A percentile compares a stretch with the other conserved stretches of the same genome.
Conservation (phyloP, 2,888 invertebrate genomes). For the Argyresthia albistria region DNA sequence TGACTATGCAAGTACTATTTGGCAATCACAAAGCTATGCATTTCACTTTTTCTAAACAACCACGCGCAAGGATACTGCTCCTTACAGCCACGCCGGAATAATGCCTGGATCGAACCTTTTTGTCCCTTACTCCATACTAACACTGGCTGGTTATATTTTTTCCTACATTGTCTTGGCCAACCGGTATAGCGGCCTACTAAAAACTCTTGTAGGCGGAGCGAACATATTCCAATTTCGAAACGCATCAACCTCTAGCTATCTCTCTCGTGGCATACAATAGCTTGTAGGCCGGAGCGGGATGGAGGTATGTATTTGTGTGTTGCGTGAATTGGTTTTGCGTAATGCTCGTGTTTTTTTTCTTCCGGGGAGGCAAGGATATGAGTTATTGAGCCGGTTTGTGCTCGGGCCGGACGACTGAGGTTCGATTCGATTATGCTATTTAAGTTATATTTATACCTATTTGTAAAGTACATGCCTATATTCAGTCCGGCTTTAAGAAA, state of each 20-base stretch:
- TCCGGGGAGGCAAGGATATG: conserved; percentile 20
- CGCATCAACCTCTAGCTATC: conserved; percentile 15
- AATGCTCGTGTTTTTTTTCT: conserved; percentile 25
- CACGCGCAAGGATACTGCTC: conserved; percentile 39
- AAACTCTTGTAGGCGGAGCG: conserved; percentile 39
- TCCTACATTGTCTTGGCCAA: conserved; percentile 45
- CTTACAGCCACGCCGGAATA: conserved; percentile 38
- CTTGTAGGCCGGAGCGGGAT: conserved; percentile 20
- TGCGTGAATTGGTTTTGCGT: conserved; percentile 20
- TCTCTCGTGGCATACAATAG: conserved; percentile 11
- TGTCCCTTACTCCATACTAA: conserved; percentile 41
- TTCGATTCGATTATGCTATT: neutral
- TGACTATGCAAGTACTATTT: conserved; percentile 31
- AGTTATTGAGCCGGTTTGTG: conserved; percentile 13
- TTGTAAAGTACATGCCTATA: no score
- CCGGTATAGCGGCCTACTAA: conserved; percentile 37
- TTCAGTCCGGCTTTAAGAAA: no score
- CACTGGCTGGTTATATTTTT: conserved; percentile 35
- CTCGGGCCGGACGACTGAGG: neutral
- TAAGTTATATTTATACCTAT: neutral
- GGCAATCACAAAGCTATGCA: conserved; percentile 24
- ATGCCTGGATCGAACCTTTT: conserved; percentile 47
- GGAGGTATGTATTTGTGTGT: conserved; percentile 10
- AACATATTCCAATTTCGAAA: conserved; percentile 6
- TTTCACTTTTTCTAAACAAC: conserved; percentile 32